These are phyloP conservation scores for Erebia ligea DNA, from an alignment of 2,888 invertebrate species.

Conservation along the genomic window DNA sequence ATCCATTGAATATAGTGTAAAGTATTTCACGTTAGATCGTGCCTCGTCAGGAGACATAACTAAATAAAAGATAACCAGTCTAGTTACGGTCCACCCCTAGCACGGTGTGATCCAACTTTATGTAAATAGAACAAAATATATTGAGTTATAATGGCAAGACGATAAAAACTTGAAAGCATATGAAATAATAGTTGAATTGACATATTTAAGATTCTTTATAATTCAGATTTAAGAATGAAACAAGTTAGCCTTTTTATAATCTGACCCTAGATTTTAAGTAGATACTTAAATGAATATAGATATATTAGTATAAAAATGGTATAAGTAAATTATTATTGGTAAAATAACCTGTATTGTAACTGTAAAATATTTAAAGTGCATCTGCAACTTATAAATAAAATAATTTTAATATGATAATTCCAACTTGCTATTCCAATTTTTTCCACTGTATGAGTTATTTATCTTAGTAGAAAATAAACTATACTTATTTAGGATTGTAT, in stretches of 20 bases:
- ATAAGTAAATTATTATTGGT: background rate
- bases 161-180: too few species aligned
- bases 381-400: background rate
- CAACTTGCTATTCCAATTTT: conserved; percentile 4
- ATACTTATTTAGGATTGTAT: conserved; percentile 23
- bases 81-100: background rate
- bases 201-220: background rate
- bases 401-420: background rate
- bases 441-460: background rate
- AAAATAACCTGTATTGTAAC: background rate
- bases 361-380: background rate
- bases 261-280: background rate
- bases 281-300: background rate
- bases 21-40: background rate
- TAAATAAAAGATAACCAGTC: background rate
- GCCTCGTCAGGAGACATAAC: background rate
- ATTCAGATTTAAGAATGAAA: background rate
- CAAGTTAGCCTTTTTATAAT: background rate
- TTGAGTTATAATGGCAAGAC: too few species aligned
- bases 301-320: background rate
- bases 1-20: background rate
- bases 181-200: too few species aligned
- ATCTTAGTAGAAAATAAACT: conserved; percentile 17
- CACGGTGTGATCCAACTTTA: background rate
- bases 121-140: background rate